Evolutionary conservation across 2,888 invertebrate species (phyloP), one percentile per base, ranked within the genome.

Genomic region (Dynastes maya): DNA sequence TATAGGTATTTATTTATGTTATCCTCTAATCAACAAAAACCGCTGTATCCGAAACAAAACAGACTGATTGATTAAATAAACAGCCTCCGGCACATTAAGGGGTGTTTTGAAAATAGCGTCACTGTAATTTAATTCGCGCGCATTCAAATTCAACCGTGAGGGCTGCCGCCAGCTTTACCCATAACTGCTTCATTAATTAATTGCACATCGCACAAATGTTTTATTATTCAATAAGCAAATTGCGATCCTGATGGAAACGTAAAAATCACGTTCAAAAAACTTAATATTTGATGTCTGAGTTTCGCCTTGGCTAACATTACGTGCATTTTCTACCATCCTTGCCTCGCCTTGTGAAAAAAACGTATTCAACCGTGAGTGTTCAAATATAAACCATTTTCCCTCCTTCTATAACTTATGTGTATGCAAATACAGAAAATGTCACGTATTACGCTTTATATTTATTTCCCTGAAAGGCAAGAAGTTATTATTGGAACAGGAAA

Each of bases 401-500:
- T 27, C 9, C 16, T 27, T 27, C 22, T 22, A 61, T 27, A 16
- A 58, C 5, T 27, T 61, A 61, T 27, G 27, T 6, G 16, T 27
- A 27, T 27, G 6, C 16, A 61, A 61, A 61, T 61, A 29, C 2
- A 27, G 61, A 61, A 61, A 29, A 61, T 29, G 11, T 61, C 29
- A 61, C 61, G 61, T 61, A 61, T 61, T 61, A 27, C 61, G 29
- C 22, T 61, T 27, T 61, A 61, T 61, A 61, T 61, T 61, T 61
- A 61, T 27, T 22, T 29, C 3, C 3, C 9, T 5, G 4, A 58
- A 61, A 61, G 5, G 11, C 13, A 22, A 0, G 11, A 61, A 27
- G 61, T 29, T 61, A 27, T 22, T 29, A 27, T 11, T 11, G 11
- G 2, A 8, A 27, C 29, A 5, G 9, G 2, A 29, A 61, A 61